Conservation (phyloP, 2,113 vertebrate species). For the Xenotilapia flavipinnis region DNA sequence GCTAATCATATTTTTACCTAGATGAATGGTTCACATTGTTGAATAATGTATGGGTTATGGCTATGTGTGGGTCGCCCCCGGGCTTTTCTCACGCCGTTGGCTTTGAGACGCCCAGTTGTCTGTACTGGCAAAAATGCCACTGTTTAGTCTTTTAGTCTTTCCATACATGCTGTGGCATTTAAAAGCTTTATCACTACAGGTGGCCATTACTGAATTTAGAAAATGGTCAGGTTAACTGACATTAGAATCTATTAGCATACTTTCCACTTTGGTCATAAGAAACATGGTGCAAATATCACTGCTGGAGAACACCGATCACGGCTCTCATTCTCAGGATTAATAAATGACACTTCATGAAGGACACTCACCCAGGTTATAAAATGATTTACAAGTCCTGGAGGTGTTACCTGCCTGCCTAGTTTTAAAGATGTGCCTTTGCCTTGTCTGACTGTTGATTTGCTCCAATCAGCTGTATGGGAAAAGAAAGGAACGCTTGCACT, state of each 20-base stretch:
- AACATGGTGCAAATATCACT: not conserved
- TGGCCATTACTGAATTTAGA: not conserved
- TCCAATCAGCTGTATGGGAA: not conserved
- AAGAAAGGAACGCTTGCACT: slow-evolving; percentile 1
- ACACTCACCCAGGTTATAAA: not conserved
- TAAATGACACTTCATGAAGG: not conserved
- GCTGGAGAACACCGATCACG: not conserved
- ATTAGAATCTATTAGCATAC: not conserved
- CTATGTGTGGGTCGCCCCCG: slow-evolving; percentile 8
- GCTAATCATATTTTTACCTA: slow-evolving; percentile 57
- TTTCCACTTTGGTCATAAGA: not conserved
- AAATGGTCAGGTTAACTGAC: not conserved
- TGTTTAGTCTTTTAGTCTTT: slow-evolving; percentile 15
- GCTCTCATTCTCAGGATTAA: not conserved
- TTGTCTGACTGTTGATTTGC: not conserved
- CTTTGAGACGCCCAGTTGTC: slow-evolving; percentile 20
- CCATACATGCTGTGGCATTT: not conserved
- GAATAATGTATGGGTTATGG: slow-evolving; percentile 64
- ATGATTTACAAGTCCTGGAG: not conserved
- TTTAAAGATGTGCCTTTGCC: not conserved
- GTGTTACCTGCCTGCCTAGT: not conserved
- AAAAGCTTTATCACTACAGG: slow-evolving; percentile 4
- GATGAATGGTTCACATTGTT: slow-evolving; percentile 53
- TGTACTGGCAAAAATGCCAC: not conserved
- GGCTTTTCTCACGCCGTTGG: slow-evolving; percentile 37